phyloP scores from a whole-genome alignment of 2,888 invertebrate species.

The Melanchra persicariae region DNA sequence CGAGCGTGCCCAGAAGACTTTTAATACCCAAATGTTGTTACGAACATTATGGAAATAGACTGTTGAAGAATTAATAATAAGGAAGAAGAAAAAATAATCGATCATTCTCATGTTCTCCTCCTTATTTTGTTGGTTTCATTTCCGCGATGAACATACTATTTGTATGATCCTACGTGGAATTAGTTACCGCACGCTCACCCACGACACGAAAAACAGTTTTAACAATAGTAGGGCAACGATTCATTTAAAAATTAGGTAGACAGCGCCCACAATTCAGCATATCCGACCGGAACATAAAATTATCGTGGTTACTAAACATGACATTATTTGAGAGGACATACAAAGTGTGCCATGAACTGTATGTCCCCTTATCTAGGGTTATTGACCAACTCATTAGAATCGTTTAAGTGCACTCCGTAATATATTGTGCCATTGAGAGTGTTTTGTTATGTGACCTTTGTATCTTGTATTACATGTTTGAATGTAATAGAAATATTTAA shows the following conservation, averaged over 20 bases:
- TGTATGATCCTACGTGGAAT: neutral
- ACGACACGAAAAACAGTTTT: neutral
- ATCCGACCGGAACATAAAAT: slow-evolving; percentile 29
- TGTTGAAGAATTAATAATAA: no score
- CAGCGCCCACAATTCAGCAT: slow-evolving; percentile 7
- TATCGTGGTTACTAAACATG: neutral
- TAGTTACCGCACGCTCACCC: neutral
- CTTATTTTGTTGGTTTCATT: neutral
- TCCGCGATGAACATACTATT: neutral
- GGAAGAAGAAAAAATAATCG: neutral
- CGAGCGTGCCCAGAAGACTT: no score
- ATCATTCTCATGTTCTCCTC: neutral
- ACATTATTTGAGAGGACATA: neutral
- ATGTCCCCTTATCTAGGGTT: slow-evolving; percentile 38
- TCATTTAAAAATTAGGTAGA: slow-evolving; percentile 19
- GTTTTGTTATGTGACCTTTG: slow-evolving; percentile 23
- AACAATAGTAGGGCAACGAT: slow-evolving; percentile 8
- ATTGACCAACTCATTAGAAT: slow-evolving; percentile 38
- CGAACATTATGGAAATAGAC: no score
- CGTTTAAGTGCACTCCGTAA: slow-evolving; percentile 32
- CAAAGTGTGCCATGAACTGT: neutral
- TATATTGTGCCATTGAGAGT: slow-evolving; percentile 29
- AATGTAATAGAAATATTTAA: neutral
- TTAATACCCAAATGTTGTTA: no score
- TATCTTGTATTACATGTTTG: neutral